Evolutionary conservation across 2,113 vertebrate genomes (phyloP).

Genomic region (Microcebus jonahi): DNA sequence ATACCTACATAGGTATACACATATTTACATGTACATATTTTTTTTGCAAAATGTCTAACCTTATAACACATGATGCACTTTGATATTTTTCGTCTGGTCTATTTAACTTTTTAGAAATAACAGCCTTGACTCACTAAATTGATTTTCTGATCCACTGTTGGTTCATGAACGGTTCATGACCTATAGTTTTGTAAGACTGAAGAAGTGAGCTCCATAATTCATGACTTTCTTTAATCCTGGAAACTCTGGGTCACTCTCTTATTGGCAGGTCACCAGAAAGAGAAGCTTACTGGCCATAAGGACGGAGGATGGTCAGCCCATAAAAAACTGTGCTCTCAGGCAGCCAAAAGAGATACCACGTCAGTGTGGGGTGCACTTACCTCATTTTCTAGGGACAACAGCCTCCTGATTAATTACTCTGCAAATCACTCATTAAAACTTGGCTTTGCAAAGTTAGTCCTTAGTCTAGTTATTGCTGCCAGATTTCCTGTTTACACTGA

Average conservation of each 20-base stretch:
- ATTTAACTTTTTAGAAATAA: not conserved
- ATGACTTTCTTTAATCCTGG: not conserved
- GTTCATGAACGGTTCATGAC: not conserved
- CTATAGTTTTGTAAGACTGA: not conserved
- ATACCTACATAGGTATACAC: not conserved
- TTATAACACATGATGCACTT: not conserved
- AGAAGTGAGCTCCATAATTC: not conserved
- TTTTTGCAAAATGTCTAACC: not conserved
- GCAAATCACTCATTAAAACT: constrained; percentile 70
- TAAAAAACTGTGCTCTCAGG: not conserved
- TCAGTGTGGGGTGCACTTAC: not conserved
- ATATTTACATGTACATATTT: not conserved
- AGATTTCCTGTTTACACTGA: constrained; percentile 67
- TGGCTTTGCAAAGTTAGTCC: constrained; percentile 47
- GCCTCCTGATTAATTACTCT: constrained; percentile 58
- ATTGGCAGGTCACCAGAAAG: not conserved
- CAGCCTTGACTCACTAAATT: constrained; percentile 27
- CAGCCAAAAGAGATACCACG: constrained; percentile 45
- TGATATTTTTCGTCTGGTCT: not conserved
- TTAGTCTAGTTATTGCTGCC: constrained; percentile 38
- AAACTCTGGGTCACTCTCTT: not conserved
- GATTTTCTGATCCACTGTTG: not conserved
- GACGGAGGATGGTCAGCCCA: accelerated
- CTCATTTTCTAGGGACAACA: not conserved
- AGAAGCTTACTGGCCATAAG: not conserved